Base-by-base conservation (phyloP, 2,888 invertebrate genomes). In the Proisotoma minuta region DNA sequence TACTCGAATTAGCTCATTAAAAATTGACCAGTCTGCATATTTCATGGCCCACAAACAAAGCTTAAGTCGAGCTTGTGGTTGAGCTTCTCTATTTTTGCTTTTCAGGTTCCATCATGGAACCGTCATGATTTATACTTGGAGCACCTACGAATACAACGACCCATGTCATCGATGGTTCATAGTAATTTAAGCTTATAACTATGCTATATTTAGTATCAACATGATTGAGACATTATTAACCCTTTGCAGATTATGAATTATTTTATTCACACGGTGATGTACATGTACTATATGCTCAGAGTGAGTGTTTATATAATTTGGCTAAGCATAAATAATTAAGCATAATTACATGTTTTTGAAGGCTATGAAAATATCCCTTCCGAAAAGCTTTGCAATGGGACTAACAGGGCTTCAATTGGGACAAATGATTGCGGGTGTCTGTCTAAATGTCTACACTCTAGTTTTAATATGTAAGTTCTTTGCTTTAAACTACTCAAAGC, bases 81-180 rank as follows among this genome's bases (percentile, higher is more conserved):
- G 15, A 15, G 34, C 34, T 34, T 8, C 47, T 47, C 18, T 47
- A 10, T 24, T n/a, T 50, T 22, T 23, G 43, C 23, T 12, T 40
- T 8, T n/a, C 34, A 67, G 67, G 64, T 68, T 62, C 78, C 95
- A 95, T 77, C 95, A 96, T 81, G 91, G 94, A 77, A 94, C 94
- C 39, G 95, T 95, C 57, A 84, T 95, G 70, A 84, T 95, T 56
- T 95, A 94, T 81, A 89, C 91, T 22, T 95, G 94, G 94, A 93
- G 88, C 81, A 89, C 89, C 8, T 91, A 90, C 80, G 87, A 89
- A 58, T 91, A 91, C 79, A 90, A 88, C 80, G 91, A 91, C 59
- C 87, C 91, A 5, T 90, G 90, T 51, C 91, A 91, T 57, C 84
- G 94, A 71, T 93, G 93, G 92, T 94, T 92, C 80, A 88, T 93